A percentile compares a stretch with the other conserved stretches of the same genome.
Conservation (phyloP, 2,888 invertebrate species). For the Ischnura elegans region DNA sequence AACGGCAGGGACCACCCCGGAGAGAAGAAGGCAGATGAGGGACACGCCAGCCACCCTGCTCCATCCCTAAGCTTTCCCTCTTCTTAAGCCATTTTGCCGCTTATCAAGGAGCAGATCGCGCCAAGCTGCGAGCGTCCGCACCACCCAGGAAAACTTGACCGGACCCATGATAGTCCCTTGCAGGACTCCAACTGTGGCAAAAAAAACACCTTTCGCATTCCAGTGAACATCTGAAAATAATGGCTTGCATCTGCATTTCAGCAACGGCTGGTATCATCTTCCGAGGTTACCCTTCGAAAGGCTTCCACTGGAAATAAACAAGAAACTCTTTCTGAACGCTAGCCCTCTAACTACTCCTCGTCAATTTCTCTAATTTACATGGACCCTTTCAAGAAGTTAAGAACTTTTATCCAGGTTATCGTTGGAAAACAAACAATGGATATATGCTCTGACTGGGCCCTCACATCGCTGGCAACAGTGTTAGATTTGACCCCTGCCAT, state of each 20-base stretch:
- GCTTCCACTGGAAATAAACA: neutral
- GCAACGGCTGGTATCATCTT: no score
- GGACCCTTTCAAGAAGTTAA: no score
- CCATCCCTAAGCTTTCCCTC: neutral
- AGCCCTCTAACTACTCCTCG: neutral
- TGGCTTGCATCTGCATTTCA: neutral
- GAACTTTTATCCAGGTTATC: no score
- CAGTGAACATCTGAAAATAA: neutral
- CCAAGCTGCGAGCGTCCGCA: neutral
- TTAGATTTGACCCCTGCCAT: no score
- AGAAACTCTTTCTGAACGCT: neutral
- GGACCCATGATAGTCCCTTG: neutral
- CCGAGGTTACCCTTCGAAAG: no score
- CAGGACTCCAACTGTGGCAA: neutral
- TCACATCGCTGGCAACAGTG: no score
- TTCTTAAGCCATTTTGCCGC: neutral
- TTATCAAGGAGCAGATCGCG: neutral
- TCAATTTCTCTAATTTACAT: neutral
- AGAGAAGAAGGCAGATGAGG: conserved; percentile 14
- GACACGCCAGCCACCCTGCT: neutral
- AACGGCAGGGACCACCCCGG: neutral
- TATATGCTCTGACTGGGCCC: no score
- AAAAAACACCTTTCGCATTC: neutral
- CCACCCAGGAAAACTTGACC: neutral
- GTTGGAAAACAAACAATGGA: no score